Base-by-base conservation (phyloP, 1,140 invertebrate genomes). In the Cotesia typhae region DNA sequence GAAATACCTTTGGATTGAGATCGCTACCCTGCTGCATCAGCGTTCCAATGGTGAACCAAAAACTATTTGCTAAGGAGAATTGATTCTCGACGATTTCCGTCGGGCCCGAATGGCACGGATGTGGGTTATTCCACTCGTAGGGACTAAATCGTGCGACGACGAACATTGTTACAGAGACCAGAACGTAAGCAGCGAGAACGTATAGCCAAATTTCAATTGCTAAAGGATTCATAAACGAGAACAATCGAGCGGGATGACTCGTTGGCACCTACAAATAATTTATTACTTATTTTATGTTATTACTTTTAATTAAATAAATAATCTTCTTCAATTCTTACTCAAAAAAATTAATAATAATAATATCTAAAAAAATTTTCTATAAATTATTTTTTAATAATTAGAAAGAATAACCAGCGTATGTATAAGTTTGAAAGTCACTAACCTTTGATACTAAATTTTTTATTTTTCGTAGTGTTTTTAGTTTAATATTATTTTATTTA, bases 171-270 rank as follows among this genome's bases (percentile, higher is more conserved):
- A 94, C 88, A 2, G 92, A 94, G 20, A 94, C 94, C 20, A 94
- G 87, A 9, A 93, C 86, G 83, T 94, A 95, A 41, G 93, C 93
- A 0, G 92, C 91, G 6, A 95, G 83, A 63, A 94, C 91, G 83
- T 93, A 94, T 28, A 94, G 83, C 94, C 94, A 94, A 71, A 96
- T 95, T 80, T 95, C 93, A 64, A 92, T 90, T 1, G 94, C 94
- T 72, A 96, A 87, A 0, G 95, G 95, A 77, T 94, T 92, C 87
- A 97, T 91, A 84, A 97, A 97, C 3, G 94, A 95, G 83, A 96
- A 96, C 1, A 96, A 86, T 14, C 92, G 89, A 0, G 94, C 92
- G 59, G 92, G 91, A 72, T 93, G 92, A 73, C 90, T 90, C 36
- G 90, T 90, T 4, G 94, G 93, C 60, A 92, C 91, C 88, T 91